Percentiles rank a stretch among this genome's conserved stretches.
phyloP scores from a whole-genome alignment of 1,140 invertebrate species.

The Mercenaria mercenaria region DNA sequence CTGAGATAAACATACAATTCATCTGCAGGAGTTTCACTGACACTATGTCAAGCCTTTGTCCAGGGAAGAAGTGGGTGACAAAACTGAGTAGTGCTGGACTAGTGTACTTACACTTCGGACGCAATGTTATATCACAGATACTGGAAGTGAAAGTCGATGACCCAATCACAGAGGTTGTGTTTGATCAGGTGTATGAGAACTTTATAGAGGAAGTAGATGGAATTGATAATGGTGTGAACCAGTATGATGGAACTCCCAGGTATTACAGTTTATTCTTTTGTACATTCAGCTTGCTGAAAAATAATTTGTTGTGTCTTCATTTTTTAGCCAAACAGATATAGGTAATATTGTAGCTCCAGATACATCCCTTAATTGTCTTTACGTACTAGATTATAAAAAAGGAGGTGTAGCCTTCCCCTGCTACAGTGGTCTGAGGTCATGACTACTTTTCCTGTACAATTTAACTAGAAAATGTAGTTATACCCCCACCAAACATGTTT shows the following conservation, averaged over 20 bases:
- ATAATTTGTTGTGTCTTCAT: too few relatives aligned
- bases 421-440: too few relatives aligned
- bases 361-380: too few relatives aligned
- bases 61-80: constrained; percentile 88
- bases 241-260: constrained; percentile 90
- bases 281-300: background rate
- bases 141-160: constrained; percentile 78
- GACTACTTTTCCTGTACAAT: too few relatives aligned
- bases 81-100: constrained; percentile 98
- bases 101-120: constrained; percentile 96
- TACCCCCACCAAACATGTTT: too few relatives aligned
- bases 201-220: constrained; percentile 98
- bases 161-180: constrained; percentile 88
- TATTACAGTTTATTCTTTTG: constrained; percentile 79
- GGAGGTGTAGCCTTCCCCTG: too few relatives aligned
- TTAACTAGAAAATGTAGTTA: too few relatives aligned
- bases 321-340: too few relatives aligned
- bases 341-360: too few relatives aligned
- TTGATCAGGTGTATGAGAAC: constrained; percentile 94
- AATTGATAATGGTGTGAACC: constrained; percentile 96
- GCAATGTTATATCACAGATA: constrained; percentile 90
- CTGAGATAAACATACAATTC: too few relatives aligned
- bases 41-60: constrained; percentile 88
- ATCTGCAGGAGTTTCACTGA: constrained; percentile 89
- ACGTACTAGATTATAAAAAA: too few relatives aligned